phyloP scores from a whole-genome alignment of 2,888 invertebrate species.

The Drosophila testacea region DNA sequence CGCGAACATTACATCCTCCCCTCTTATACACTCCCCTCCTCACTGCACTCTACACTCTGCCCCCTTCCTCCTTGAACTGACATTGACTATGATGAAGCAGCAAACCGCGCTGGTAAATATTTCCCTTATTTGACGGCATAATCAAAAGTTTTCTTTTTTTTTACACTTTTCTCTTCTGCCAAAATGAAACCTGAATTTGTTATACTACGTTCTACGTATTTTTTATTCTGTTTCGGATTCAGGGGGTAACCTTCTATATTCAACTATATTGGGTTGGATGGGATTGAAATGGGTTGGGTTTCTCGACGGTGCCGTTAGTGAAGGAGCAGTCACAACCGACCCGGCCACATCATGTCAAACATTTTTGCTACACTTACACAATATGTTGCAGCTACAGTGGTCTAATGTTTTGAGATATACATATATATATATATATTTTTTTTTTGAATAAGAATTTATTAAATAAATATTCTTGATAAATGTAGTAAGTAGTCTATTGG shows the following conservation, averaged over 20 bases:
- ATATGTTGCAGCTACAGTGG: slow-evolving; percentile 72
- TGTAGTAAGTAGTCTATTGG: no score
- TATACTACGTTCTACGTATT: slow-evolving; percentile 22
- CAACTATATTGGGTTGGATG: slow-evolving; percentile 12
- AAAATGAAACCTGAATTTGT: slow-evolving; percentile 70
- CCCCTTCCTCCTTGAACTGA: background rate
- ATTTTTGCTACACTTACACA: slow-evolving; percentile 80
- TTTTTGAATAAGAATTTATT: no score
- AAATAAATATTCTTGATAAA: no score
- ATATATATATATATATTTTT: no score
- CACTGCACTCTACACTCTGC: background rate
- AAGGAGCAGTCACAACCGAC: slow-evolving; percentile 38
- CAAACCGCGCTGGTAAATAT: slow-evolving; percentile 69
- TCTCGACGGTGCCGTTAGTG: slow-evolving; percentile 27
- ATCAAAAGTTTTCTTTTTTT: slow-evolving; percentile 61
- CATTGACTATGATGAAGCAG: slow-evolving; percentile 47
- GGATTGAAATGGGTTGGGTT: slow-evolving; percentile 11
- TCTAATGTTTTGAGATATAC: background rate
- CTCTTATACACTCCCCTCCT: slow-evolving; percentile 6
- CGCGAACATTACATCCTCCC: slow-evolving; percentile 59
- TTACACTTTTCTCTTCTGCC: slow-evolving; percentile 29
- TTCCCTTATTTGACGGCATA: slow-evolving; percentile 69
- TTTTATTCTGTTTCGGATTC: slow-evolving; percentile 41
- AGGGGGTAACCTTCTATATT: slow-evolving; percentile 20
- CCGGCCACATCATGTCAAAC: slow-evolving; percentile 74